A percentile compares a stretch with the other conserved stretches of the same genome.
These are phyloP conservation scores for Musca vetustissima DNA, from an alignment of 1,140 invertebrate species.

Conservation along the genomic window DNA sequence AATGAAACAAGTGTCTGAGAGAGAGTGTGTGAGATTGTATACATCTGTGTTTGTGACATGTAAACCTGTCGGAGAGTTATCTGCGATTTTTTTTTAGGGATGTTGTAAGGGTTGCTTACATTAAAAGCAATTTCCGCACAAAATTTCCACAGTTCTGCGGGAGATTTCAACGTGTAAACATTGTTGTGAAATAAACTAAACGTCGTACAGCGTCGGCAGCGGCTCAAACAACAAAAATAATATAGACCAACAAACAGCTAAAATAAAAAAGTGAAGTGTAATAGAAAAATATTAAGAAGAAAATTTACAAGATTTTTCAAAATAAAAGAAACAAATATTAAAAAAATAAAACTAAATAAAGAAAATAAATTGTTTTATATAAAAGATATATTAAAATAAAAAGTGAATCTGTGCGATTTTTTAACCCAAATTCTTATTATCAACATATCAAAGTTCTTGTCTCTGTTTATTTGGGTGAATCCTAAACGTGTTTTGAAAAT, in stretches of 20 bases:
- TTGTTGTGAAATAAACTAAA: background rate
- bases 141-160: conserved; percentile 23
- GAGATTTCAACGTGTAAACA: conserved; percentile 19
- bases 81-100: background rate
- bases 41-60: background rate
- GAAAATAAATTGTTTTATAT: background rate
- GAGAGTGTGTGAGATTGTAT: background rate
- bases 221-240: no score
- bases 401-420: no score
- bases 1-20: no score
- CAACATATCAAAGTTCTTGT: no score
- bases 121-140: conserved; percentile 22
- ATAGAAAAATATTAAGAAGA: background rate
- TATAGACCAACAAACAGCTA: background rate
- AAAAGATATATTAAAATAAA: background rate
- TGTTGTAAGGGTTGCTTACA: conserved; percentile 17
- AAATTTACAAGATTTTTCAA: background rate
- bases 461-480: no score
- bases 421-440: no score
- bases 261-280: conserved; percentile 2
- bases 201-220: background rate
- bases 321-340: background rate
- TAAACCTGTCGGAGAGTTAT: no score
- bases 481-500: no score
- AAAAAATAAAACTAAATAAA: background rate